A percentile compares a stretch with the other conserved stretches of the same genome.
These are phyloP conservation scores for Siniperca undulata DNA, from an alignment of 2,797 vertebrate genomes.

Conservation along the genomic window DNA sequence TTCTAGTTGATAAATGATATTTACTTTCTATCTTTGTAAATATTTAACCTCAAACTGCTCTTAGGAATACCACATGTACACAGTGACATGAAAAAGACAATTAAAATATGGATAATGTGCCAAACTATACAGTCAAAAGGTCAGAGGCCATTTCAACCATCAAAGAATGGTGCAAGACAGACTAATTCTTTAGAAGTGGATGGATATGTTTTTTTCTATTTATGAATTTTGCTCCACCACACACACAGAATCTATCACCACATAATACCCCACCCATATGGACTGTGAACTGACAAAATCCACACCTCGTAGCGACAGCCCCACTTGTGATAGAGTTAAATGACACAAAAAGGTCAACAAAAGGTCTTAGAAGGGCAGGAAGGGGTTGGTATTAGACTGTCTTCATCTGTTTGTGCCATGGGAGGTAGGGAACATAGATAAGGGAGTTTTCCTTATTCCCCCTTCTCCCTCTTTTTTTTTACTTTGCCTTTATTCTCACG, in stretches of 20 bases:
- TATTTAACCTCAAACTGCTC: background rate
- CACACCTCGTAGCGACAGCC: slow-evolving; percentile 53
- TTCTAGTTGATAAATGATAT: background rate
- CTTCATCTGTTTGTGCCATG: slow-evolving; percentile 52
- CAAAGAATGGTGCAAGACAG: background rate
- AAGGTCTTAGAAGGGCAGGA: slow-evolving; percentile 81
- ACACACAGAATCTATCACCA: slow-evolving; percentile 6
- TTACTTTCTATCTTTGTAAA: background rate
- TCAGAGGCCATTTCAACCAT: slow-evolving; percentile 7
- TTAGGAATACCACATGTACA: too few relatives aligned
- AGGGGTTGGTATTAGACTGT: slow-evolving; percentile 55
- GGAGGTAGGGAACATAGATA: slow-evolving; percentile 51
- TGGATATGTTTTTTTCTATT: background rate
- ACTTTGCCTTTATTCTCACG: slow-evolving; percentile 40
- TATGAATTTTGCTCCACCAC: background rate
- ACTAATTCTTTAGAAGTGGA: background rate
- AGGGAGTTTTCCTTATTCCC: slow-evolving; percentile 40
- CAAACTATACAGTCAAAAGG: background rate
- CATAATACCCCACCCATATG: slow-evolving; percentile 21
- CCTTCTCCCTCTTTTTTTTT: background rate
- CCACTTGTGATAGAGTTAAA: slow-evolving; percentile 69
- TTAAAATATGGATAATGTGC: slow-evolving; percentile 3
- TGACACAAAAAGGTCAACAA: slow-evolving; percentile 81
- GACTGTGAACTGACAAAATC: slow-evolving; percentile 49
- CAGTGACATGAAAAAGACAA: background rate